Evolutionary conservation across 2,113 vertebrate species (phyloP).

Genomic region (Mus spicilegus): DNA sequence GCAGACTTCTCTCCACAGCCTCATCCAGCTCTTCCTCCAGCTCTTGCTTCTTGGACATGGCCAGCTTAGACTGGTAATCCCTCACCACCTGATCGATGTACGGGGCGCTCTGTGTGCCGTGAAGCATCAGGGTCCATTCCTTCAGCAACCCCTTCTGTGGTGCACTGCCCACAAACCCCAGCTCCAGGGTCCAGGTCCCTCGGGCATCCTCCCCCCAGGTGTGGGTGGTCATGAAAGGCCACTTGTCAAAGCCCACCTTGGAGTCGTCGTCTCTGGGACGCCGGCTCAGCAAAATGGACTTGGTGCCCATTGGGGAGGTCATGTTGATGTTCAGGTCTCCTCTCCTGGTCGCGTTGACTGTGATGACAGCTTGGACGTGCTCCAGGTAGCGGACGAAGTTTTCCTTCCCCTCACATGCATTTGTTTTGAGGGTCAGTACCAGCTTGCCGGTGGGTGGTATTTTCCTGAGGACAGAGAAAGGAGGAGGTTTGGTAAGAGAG

Average conservation of each 20-base stretch:
- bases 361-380: constrained; percentile 97
- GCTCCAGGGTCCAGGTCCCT: constrained; percentile 96
- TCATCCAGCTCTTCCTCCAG: constrained; percentile 98
- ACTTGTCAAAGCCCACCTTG: constrained; percentile 99
- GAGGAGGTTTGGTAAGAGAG: constrained; percentile 16
- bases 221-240: constrained; percentile 99
- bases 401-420: constrained; percentile 96
- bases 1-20: constrained; percentile 97
- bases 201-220: constrained; percentile 99
- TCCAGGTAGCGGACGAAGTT: constrained; percentile 99
- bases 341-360: constrained; percentile 94
- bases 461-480: constrained; percentile 88
- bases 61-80: constrained; percentile 99
- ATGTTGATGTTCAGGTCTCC: constrained; percentile 99
- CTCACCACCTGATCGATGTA: constrained; percentile 99
- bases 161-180: constrained; percentile 92
- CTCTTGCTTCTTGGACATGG: constrained; percentile 99
- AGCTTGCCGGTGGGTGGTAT: constrained; percentile 93
- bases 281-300: constrained; percentile 97
- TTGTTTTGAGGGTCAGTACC: constrained; percentile 91
- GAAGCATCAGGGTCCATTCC: constrained; percentile 99
- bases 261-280: constrained; percentile 96
- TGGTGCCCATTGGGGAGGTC: constrained; percentile 99
- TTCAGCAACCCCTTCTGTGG: constrained; percentile 94
- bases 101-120: constrained; percentile 98